Conservation (phyloP, 1,140 invertebrate species). For the Drosophila subobscura region DNA sequence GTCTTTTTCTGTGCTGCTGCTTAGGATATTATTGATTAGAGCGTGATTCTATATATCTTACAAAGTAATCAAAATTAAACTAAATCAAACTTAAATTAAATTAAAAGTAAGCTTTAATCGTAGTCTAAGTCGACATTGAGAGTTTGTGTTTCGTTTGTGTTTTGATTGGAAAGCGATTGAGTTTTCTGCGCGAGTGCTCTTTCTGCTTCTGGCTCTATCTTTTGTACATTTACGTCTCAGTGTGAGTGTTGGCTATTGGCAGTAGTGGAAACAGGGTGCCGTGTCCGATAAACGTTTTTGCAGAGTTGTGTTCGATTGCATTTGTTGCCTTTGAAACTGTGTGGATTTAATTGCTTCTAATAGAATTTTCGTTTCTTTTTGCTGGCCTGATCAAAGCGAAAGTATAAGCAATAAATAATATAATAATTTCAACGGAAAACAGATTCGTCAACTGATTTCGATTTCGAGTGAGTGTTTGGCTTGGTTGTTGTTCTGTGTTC, state of each 20-base stretch:
- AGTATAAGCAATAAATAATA: constrained; percentile 42
- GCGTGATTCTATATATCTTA: constrained; percentile 61
- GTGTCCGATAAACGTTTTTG: constrained; percentile 62
- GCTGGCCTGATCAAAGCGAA: constrained; percentile 50
- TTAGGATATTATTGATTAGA: constrained; percentile 67
- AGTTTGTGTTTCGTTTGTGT: background rate
- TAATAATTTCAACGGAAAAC: constrained; percentile 31
- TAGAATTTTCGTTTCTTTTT: background rate
- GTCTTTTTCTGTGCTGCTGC: constrained; percentile 46
- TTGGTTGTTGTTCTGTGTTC: constrained; percentile 12
- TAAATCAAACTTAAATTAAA: background rate
- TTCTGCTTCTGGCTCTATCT: constrained; percentile 42
- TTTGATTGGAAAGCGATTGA: constrained; percentile 36
- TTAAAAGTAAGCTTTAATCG: background rate
- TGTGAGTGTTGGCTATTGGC: constrained; percentile 23
- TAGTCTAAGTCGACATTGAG: too few species aligned
- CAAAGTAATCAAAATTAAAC: constrained; percentile 30
- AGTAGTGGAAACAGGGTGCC: constrained; percentile 47
- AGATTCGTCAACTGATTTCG: constrained; percentile 68
- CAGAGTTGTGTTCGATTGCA: constrained; percentile 47
- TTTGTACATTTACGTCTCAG: constrained; percentile 46
- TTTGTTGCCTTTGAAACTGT: constrained; percentile 70
- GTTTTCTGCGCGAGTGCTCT: constrained; percentile 44
- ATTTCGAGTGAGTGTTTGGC: constrained; percentile 39
- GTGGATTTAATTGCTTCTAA: constrained; percentile 39